Evolutionary conservation across 2,113 vertebrate species (phyloP).

Genomic region (Stigmatopora nigra): DNA sequence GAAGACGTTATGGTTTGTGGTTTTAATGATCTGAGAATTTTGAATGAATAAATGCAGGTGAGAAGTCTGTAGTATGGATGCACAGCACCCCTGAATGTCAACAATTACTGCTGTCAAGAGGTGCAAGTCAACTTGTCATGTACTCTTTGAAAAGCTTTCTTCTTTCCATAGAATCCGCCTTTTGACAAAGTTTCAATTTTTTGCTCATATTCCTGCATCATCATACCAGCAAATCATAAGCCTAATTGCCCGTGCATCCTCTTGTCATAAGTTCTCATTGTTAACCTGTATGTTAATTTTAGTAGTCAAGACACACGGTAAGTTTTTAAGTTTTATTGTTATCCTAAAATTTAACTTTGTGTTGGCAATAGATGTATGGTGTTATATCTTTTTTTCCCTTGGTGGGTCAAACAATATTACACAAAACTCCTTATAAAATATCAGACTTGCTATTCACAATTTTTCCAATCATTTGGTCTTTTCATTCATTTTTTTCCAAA

Average conservation of each 20-base stretch:
- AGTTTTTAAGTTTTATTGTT: not conserved
- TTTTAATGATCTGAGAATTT: no score
- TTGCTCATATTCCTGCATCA: not conserved
- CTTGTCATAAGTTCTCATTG: not conserved
- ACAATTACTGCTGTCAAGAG: not conserved
- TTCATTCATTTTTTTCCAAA: no score
- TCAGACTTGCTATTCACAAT: no score
- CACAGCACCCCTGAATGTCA: not conserved
- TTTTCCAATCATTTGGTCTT: no score
- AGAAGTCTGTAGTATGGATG: constrained; percentile 13
- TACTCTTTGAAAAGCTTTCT: not conserved
- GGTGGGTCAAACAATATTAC: not conserved
- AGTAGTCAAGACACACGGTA: not conserved
- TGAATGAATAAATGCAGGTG: no score
- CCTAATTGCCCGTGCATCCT: not conserved
- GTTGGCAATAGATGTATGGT: not conserved
- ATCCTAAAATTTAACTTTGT: not conserved
- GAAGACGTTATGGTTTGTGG: no score
- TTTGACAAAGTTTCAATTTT: not conserved
- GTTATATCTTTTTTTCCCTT: not conserved
- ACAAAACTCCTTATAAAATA: no score
- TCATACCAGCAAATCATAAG: not conserved
- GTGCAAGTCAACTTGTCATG: constrained; percentile 9
- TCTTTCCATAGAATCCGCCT: not conserved
- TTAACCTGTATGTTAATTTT: not conserved